Evolutionary conservation across 30 jellyfish, hydroid and myxozoan genomes (phyloP).

Genomic region (Turritopsis dohrnii): DNA sequence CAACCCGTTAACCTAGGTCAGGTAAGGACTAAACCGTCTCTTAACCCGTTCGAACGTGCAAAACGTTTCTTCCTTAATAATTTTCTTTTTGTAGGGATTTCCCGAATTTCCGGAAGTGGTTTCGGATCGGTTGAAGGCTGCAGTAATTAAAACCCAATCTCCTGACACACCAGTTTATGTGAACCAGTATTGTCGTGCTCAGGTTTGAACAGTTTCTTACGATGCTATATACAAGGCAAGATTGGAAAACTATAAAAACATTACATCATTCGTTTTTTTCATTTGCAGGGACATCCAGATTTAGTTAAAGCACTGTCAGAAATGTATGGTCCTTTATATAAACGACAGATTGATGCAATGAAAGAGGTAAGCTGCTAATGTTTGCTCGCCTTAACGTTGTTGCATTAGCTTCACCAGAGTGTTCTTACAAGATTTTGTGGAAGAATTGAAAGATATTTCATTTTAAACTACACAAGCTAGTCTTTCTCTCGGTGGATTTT

Average conservation of each 20-base stretch:
- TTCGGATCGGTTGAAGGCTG: constrained; percentile 44
- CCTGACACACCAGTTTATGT: constrained; percentile 49
- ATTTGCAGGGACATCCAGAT: constrained; percentile 81
- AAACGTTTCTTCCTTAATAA: too few species aligned
- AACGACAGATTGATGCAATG: constrained; percentile 56
- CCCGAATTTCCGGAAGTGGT: constrained; percentile 81
- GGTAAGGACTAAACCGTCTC: constrained; percentile 30
- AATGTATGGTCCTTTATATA: constrained; percentile 67
- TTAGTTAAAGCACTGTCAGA: constrained; percentile 68
- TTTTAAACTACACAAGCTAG: too few species aligned
- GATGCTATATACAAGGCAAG: too few species aligned
- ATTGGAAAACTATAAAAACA: too few species aligned
- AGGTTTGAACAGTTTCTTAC: constrained; percentile 34
- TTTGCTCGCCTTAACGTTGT: too few species aligned
- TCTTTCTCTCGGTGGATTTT: too few species aligned
- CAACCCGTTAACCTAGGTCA: constrained; percentile 92
- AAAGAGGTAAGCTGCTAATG: too few species aligned
- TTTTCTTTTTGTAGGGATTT: constrained; percentile 49
- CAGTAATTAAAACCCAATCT: constrained; percentile 62
- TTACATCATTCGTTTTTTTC: background rate
- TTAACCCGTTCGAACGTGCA: background rate
- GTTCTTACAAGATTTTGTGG: too few species aligned
- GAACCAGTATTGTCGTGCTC: constrained; percentile 82
- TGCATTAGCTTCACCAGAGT: too few species aligned
- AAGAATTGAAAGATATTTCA: too few species aligned